A percentile compares a stretch with the other conserved stretches of the same genome.
phyloP scores from a whole-genome alignment of 2,113 vertebrate species.

The Toxostoma redivivum region DNA sequence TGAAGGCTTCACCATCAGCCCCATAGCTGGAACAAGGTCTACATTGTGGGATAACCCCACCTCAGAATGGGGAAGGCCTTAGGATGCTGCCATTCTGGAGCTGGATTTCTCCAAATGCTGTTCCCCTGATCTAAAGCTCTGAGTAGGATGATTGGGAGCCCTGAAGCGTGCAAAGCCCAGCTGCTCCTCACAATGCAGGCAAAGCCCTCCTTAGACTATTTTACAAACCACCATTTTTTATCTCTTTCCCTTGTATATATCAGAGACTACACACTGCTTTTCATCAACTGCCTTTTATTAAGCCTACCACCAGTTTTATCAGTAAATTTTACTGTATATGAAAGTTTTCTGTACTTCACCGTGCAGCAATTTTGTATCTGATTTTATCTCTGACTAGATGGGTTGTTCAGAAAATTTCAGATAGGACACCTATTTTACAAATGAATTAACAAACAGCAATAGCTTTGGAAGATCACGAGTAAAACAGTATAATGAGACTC shows the following conservation, averaged over 20 bases:
- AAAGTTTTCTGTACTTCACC: neutral
- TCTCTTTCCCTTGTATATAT: neutral
- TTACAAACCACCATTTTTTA: neutral
- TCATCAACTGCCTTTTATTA: neutral
- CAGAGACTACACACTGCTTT: neutral
- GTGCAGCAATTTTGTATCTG: neutral
- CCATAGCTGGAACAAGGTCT: neutral
- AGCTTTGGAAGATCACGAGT: neutral
- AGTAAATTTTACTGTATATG: neutral
- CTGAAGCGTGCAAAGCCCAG: neutral
- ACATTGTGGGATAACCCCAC: accelerated
- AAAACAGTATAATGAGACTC: neutral
- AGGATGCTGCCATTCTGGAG: neutral
- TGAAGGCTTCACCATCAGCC: neutral
- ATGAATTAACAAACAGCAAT: neutral
- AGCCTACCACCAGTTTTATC: neutral
- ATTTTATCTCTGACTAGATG: neutral
- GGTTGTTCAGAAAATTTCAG: neutral
- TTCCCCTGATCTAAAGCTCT: neutral
- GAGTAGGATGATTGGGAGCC: neutral
- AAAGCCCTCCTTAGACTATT: neutral
- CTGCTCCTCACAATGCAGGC: neutral
- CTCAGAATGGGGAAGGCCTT: accelerated
- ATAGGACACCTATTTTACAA: neutral
- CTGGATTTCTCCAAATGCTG: neutral